Evolutionary conservation across 2,888 invertebrate genomes (phyloP), one percentile per base, ranked within the genome.

Genomic region (Andrena bucephala): DNA sequence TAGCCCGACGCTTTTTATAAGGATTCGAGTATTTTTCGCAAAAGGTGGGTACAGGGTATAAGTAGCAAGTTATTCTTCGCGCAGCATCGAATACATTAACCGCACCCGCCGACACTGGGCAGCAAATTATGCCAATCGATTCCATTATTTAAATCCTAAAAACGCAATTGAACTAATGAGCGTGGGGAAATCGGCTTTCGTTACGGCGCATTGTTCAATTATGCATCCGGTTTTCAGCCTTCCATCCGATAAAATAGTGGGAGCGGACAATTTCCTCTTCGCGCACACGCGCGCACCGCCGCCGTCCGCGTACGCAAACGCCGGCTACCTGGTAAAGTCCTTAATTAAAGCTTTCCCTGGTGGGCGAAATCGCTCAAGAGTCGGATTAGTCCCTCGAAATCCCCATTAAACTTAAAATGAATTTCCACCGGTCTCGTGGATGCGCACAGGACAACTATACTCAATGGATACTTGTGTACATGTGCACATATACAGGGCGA

Each of bases 361-460:
- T 74, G 83, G 83, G 76, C 73, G 81, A 85, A 89, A 89, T 89
- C 87, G 84, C 85, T 86, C 81, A 85, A 86, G 84, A 83, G 83
- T 74, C 86, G 86, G 86, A 89, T 89, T 87, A 89, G 83, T 71
- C 75, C 79, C 66, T 74, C 76, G 77, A 88, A 83, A 85, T 87
- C 82, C 84, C 85, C 84, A 83, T 84, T 87, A 84, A 85, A 85
- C 85, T 86, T 86, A 83, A 88, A 89, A 90, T 89, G 89, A 89
- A 87, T 89, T 90, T 89, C 82, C 80, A 85, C 73, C 81, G 75
- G 67, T 24, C 50, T 65, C 54, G 63, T 57, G 69, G 77, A 73
- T 68, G 29, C 59, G 72, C 63, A 13, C 31, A 27, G 66, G 60
- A 16, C 77, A 65, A 62, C 67, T 75, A 63, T 52, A 63, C 36